Conservation (phyloP, 2,113 vertebrate species). For the Menura novaehollandiae region DNA sequence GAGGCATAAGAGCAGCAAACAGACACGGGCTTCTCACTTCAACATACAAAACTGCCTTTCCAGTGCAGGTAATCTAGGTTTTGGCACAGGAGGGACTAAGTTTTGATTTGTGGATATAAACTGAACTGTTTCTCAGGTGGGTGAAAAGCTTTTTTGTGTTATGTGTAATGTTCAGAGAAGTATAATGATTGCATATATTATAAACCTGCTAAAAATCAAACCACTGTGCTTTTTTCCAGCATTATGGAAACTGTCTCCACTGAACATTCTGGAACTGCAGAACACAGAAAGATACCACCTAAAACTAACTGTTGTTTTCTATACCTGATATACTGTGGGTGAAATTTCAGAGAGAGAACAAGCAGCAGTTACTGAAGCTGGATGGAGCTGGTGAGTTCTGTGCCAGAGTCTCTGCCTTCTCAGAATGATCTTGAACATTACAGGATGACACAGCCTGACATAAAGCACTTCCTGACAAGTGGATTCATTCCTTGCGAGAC, state of each 20-base stretch:
- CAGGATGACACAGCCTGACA: neutral
- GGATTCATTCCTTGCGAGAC: neutral
- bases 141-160: neutral
- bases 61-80: neutral
- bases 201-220: neutral
- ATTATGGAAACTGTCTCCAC: neutral
- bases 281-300: neutral
- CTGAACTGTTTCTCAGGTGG: neutral
- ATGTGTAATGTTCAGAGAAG: neutral
- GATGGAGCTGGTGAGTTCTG: neutral
- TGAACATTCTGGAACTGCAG: neutral
- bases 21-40: neutral
- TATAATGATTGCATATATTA: neutral
- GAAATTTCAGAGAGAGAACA: neutral
- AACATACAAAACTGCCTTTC: neutral
- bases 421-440: neutral
- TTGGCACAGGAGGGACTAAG: neutral
- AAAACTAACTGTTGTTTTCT: neutral
- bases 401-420: neutral
- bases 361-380: neutral
- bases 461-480: neutral
- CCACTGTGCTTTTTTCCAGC: neutral
- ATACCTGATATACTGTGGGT: neutral
- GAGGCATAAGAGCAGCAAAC: neutral
- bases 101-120: constrained; percentile 1